phyloP scores from a whole-genome alignment of 2,888 invertebrate genomes.

The Apoda limacodes region DNA sequence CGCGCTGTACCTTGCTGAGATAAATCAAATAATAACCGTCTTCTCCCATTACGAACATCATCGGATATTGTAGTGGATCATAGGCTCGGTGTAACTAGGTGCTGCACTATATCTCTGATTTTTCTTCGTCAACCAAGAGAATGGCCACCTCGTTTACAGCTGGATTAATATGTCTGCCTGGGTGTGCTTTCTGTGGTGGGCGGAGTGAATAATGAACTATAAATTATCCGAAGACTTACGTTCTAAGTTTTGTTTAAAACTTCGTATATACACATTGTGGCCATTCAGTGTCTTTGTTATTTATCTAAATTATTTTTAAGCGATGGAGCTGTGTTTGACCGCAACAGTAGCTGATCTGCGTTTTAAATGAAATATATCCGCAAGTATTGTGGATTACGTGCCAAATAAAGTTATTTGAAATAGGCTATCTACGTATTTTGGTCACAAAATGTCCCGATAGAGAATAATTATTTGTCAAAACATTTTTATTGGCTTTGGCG shows the following conservation, averaged over 20 bases:
- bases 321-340: slow-evolving; percentile 16
- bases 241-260: slow-evolving; percentile 21
- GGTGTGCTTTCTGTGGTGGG: slow-evolving; percentile 12
- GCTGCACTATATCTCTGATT: slow-evolving; percentile 22
- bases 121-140: slow-evolving; percentile 21
- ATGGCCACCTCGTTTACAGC: slow-evolving; percentile 11
- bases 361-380: slow-evolving; percentile 27
- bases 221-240: slow-evolving; percentile 17
- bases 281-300: slow-evolving; percentile 10
- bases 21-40: slow-evolving; percentile 19
- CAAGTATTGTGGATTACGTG: slow-evolving; percentile 12
- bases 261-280: slow-evolving; percentile 17
- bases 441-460: slow-evolving; percentile 15
- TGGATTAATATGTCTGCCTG: slow-evolving; percentile 11
- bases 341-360: slow-evolving; percentile 21
- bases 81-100: slow-evolving; percentile 16
- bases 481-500: slow-evolving; percentile 13
- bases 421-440: slow-evolving; percentile 16
- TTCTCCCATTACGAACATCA: slow-evolving; percentile 16
- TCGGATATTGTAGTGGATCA: slow-evolving; percentile 21
- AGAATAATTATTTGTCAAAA: slow-evolving; percentile 15
- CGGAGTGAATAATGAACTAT: slow-evolving; percentile 21
- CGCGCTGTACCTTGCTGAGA: slow-evolving; percentile 11
- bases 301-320: slow-evolving; percentile 17
- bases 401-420: slow-evolving; percentile 26